Evolutionary conservation across 2,113 vertebrate species (phyloP).

Genomic region (Malurus elegans): DNA sequence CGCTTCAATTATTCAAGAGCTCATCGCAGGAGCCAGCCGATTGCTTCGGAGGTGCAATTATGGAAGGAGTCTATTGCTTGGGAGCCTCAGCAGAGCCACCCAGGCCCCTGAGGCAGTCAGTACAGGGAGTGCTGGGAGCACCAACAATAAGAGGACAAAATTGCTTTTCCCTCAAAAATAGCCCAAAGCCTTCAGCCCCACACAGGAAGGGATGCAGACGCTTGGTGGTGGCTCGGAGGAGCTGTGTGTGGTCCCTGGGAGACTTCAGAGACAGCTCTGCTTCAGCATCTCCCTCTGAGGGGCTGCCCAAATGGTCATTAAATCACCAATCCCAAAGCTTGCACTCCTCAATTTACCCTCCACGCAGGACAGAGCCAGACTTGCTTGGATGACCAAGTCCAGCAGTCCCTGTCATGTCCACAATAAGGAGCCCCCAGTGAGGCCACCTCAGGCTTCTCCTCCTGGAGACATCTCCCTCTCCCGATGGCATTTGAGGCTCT

Average conservation of each 20-base stretch:
- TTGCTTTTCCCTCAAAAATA: not conserved
- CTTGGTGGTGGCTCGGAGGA: fast-evolving
- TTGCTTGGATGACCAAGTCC: not conserved
- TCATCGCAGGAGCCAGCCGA: not conserved
- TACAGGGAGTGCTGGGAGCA: not conserved
- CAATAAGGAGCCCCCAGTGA: not conserved
- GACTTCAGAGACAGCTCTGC: not conserved
- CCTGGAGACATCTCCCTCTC: not conserved
- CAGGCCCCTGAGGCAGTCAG: not conserved
- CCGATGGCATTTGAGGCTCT: not conserved
- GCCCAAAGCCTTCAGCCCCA: not conserved
- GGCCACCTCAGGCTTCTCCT: not conserved
- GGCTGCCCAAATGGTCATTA: not conserved
- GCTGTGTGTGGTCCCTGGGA: not conserved
- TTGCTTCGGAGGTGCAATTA: constrained; percentile 17
- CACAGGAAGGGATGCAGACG: not conserved
- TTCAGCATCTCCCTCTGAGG: not conserved
- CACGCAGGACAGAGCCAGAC: not conserved
- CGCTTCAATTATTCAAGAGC: constrained; percentile 64
- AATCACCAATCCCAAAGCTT: not conserved
- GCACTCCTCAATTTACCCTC: not conserved
- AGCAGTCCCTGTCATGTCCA: not conserved
- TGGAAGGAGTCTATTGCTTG: not conserved
- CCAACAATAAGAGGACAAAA: not conserved
- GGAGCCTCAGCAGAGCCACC: not conserved